These are phyloP conservation scores for Notoglanidium macrostoma DNA, from an alignment of 2,797 vertebrate species.

Conservation along the genomic window DNA sequence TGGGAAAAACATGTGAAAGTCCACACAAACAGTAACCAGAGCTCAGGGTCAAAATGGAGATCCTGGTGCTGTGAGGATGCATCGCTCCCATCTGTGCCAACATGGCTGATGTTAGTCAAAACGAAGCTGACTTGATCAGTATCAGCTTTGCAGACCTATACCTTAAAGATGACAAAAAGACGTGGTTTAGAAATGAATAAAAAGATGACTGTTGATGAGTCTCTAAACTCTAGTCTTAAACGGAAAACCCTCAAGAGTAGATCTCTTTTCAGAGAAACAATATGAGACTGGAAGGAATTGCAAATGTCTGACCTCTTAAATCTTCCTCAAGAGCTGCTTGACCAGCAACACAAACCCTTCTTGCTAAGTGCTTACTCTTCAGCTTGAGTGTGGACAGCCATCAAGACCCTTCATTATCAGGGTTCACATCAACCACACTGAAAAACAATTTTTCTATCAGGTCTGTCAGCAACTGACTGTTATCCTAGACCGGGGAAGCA, in stretches of 20 bases:
- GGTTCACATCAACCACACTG: not conserved
- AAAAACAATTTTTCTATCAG: not conserved
- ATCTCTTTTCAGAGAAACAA: not conserved
- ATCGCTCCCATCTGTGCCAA: not conserved
- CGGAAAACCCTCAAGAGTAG: not conserved
- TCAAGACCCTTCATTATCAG: slow-evolving; percentile 6
- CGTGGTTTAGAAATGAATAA: not conserved
- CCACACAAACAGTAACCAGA: not conserved
- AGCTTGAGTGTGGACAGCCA: not conserved
- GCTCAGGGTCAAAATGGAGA: not conserved
- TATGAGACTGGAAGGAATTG: not conserved
- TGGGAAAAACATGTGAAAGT: not conserved
- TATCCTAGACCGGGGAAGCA: not conserved
- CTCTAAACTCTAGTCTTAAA: not conserved
- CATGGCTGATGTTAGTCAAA: not conserved
- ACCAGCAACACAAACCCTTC: not conserved
- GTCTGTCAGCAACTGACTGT: not conserved
- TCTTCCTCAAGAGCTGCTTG: slow-evolving; percentile 2
- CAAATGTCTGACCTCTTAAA: not conserved
- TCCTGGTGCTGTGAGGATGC: not conserved
- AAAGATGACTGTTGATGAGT: not conserved
- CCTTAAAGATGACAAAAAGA: not conserved
- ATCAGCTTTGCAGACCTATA: not conserved
- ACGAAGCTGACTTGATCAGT: not conserved
- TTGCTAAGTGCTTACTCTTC: not conserved